phyloP scores from a whole-genome alignment of 2,797 vertebrate species.

The Aplochiton taeniatus region DNA sequence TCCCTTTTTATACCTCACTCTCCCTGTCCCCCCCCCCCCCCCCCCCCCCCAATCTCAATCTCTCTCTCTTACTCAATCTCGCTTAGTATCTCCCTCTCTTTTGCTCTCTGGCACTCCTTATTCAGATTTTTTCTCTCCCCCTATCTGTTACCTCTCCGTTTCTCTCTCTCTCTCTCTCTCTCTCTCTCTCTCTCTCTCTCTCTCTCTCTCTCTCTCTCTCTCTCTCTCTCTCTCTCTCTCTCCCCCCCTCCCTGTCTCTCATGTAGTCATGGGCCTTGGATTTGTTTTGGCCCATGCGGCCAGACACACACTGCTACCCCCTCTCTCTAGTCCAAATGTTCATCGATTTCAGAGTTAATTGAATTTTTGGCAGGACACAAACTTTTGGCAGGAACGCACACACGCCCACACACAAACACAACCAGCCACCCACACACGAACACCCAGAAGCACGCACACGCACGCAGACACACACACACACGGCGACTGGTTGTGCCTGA shows the following conservation, averaged over 20 bases:
- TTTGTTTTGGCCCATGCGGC: constrained; percentile 27
- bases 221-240: background rate
- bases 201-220: background rate
- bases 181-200: background rate
- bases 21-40: background rate
- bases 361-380: constrained; percentile 41
- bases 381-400: constrained; percentile 28
- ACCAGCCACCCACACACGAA: background rate
- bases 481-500: background rate
- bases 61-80: background rate
- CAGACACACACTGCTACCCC: constrained; percentile 28
- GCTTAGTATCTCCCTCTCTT: background rate
- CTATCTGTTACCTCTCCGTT: too few relatives aligned
- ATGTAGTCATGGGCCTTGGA: constrained; percentile 10
- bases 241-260: background rate
- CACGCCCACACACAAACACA: constrained; percentile 2
- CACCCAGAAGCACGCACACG: constrained; percentile 4
- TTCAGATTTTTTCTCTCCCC: too few relatives aligned
- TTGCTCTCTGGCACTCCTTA: too few relatives aligned
- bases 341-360: constrained; percentile 54
- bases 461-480: background rate
- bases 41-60: too few relatives aligned
- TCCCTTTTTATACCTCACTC: too few relatives aligned
- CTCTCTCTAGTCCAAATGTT: constrained; percentile 45
- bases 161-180: too few relatives aligned